Evolutionary conservation across 35 echinoderm and acorn worm genomes (phyloP).

Genomic region (Stichopus chloronotus): DNA sequence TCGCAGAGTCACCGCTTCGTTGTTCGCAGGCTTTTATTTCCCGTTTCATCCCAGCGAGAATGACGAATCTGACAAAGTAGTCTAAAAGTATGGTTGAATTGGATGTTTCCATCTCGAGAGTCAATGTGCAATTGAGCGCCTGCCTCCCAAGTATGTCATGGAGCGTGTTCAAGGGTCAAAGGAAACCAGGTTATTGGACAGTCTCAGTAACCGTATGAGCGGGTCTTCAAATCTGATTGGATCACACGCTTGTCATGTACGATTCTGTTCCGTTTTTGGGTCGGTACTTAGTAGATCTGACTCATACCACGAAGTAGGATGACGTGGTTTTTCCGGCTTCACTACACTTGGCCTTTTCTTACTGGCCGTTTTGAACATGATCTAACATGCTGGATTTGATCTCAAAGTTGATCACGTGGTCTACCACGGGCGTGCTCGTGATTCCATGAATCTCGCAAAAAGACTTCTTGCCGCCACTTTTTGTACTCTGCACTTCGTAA

Average conservation of each 20-base stretch:
- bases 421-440: background rate
- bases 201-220: conserved; percentile 22
- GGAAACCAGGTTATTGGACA: too few relatives aligned
- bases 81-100: too few relatives aligned
- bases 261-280: background rate
- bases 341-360: background rate
- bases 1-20: background rate
- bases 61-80: background rate
- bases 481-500: conserved; percentile 10
- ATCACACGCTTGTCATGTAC: background rate
- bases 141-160: background rate
- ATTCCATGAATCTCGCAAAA: conserved; percentile 35
- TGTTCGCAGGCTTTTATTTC: background rate
- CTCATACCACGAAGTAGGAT: background rate
- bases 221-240: background rate
- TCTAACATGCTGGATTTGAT: background rate
- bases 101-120: too few relatives aligned
- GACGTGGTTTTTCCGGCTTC: background rate
- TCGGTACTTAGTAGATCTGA: background rate
- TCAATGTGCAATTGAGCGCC: background rate
- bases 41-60: background rate
- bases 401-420: conserved; percentile 36
- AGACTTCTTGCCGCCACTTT: background rate
- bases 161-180: too few relatives aligned
- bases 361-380: background rate